phyloP scores from a whole-genome alignment of 2,797 vertebrate species.

The Eulemur albifrons region DNA sequence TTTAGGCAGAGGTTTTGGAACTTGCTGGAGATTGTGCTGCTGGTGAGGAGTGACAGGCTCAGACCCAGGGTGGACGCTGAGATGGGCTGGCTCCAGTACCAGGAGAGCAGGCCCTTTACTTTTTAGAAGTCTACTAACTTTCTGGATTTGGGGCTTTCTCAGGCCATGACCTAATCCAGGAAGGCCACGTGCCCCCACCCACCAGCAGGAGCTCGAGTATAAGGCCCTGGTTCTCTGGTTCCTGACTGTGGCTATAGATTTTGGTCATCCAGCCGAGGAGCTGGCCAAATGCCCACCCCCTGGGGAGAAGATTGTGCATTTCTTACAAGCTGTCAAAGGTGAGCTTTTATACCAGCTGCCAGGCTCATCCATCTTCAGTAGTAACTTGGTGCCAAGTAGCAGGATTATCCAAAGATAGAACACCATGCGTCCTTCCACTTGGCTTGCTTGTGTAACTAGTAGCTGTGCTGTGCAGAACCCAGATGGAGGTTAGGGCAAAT shows the following conservation, averaged over 20 bases:
- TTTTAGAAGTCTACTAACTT: background rate
- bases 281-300: background rate
- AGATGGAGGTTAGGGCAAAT: background rate
- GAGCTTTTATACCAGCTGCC: background rate
- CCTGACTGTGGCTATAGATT: background rate
- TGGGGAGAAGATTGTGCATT: background rate
- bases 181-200: background rate
- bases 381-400: background rate
- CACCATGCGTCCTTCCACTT: background rate
- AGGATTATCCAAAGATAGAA: background rate
- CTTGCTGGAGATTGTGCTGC: background rate
- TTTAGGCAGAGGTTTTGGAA: background rate
- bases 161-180: background rate
- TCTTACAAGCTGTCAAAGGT: background rate
- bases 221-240: background rate
- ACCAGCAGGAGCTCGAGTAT: background rate
- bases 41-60: background rate
- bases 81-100: rapidly evolving
- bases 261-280: background rate
- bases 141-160: background rate
- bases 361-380: background rate
- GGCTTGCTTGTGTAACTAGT: background rate
- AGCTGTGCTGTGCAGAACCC: background rate
- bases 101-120: background rate
- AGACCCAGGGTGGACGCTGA: background rate